Conservation (phyloP, 2,888 invertebrate genomes). For the Limnephilus rhombicus region DNA sequence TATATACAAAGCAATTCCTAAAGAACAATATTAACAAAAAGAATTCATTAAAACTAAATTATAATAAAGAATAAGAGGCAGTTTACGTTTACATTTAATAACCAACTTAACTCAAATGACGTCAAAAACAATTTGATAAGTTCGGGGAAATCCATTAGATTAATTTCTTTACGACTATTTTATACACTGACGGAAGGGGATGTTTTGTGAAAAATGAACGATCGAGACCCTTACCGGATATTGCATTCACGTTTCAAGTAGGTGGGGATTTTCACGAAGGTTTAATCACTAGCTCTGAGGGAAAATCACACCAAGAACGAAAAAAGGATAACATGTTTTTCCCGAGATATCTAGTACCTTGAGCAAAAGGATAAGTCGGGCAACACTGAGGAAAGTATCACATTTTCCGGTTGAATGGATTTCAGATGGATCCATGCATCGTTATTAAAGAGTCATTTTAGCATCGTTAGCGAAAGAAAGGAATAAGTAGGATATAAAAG, state of each 20-base stretch:
- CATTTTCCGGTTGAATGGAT: neutral
- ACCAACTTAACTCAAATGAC: neutral
- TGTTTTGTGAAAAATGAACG: neutral
- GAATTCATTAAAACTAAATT: no score
- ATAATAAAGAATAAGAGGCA: no score
- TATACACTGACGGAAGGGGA: neutral
- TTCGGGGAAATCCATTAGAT: neutral
- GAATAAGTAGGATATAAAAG: neutral
- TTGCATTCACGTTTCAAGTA: conserved; percentile 23
- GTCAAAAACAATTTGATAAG: neutral
- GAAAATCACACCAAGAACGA: neutral
- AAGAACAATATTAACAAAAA: no score
- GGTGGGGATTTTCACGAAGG: neutral
- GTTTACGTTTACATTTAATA: no score
- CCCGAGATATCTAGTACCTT: neutral
- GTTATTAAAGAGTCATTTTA: neutral
- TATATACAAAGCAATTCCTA: no score
- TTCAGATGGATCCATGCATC: neutral
- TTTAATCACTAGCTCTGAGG: neutral
- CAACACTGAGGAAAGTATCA: neutral
- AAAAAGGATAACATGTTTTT: neutral
- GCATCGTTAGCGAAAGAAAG: neutral
- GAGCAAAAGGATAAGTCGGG: neutral
- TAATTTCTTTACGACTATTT: neutral
- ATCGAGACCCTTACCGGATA: conserved; percentile 35